A percentile compares a stretch with the other conserved stretches of the same genome.
Evolutionary conservation across 1,140 invertebrate genomes (phyloP).

Genomic region (Megathymus violae): DNA sequence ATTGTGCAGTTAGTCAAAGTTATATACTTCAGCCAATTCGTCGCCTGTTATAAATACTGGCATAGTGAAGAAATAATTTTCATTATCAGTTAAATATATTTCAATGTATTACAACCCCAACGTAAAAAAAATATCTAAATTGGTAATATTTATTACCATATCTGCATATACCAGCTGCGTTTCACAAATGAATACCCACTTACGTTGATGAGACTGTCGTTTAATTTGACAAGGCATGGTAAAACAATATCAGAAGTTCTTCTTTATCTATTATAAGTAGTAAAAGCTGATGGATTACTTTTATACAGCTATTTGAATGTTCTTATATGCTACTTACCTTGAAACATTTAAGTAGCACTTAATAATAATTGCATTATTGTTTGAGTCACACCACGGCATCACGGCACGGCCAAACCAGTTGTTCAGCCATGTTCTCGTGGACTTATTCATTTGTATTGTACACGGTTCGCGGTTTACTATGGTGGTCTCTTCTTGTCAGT

Average conservation of each 20-base stretch:
- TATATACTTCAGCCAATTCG: too few species aligned
- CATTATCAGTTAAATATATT: too few species aligned
- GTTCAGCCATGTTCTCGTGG: neutral
- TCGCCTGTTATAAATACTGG: too few species aligned
- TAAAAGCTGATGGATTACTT: conserved; percentile 6
- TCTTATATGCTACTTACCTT: conserved; percentile 7
- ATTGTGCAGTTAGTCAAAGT: too few species aligned
- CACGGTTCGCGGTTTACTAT: too few species aligned
- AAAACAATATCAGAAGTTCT: neutral
- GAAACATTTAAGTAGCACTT: conserved; percentile 11
- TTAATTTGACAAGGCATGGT: neutral
- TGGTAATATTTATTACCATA: too few species aligned
- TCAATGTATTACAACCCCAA: too few species aligned
- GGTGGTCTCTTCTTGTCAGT: too few species aligned
- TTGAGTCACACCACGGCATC: conserved; percentile 3
- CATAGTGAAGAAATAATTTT: too few species aligned
- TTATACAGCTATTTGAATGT: neutral
- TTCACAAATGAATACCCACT: conserved; percentile 7
- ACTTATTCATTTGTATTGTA: too few species aligned
- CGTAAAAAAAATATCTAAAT: too few species aligned
- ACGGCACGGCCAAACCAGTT: neutral
- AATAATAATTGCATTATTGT: conserved; percentile 20
- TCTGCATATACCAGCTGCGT: neutral
- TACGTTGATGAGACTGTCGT: conserved; percentile 4
- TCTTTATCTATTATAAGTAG: neutral